Base-by-base conservation (phyloP, 2,888 invertebrate genomes). In the Cepaea hortensis region DNA sequence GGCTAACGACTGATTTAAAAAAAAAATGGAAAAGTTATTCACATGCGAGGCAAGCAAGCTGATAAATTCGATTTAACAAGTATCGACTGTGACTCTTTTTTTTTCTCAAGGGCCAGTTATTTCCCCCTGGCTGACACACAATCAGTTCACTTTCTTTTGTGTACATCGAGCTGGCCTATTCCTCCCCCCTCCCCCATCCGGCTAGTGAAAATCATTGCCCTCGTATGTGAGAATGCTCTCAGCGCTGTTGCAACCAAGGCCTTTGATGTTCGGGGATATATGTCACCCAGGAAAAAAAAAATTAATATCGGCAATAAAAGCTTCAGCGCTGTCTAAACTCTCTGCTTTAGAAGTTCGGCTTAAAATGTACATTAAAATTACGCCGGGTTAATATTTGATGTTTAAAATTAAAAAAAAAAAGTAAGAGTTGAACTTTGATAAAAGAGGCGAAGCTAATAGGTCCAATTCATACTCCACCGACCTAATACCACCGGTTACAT, bases 191-290 rank as follows among this genome's bases (percentile, higher is more conserved):
- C 35, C 1, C 35, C 23, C 23, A 55, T 15, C 23, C 68, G 68
- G 65, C 18, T 18, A 68, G 18, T 65, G 65, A 81, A 81, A 55
- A 81, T 68, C 35, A 81, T 81, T 65, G 46, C 20, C 48, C 11
- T 46, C 7, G 65, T 81, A 65, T 65, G 65, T 48, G 68, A 68
- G 48, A 81, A 81, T 3, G 55, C 81, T 81, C 68, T 65, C 68
- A 46, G 20, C 18, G 18, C 81, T 46, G 81, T 18, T 18, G n/a
- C 61, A 79, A 61, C 48, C 3, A 6, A 1, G 15, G 46, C 81
- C 81, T 81, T 81, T 81, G 81, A 81, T 46, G 81, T 80, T 65
- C 68, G 9, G 46, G 55, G 81, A 81, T 81, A 81, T 68, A 23
- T 48, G 46, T 68, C 68, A 68, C 68, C 3, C 48, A 46, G 46